Conservation (phyloP, 2,113 vertebrate species). For the Corythornis cristatus region DNA sequence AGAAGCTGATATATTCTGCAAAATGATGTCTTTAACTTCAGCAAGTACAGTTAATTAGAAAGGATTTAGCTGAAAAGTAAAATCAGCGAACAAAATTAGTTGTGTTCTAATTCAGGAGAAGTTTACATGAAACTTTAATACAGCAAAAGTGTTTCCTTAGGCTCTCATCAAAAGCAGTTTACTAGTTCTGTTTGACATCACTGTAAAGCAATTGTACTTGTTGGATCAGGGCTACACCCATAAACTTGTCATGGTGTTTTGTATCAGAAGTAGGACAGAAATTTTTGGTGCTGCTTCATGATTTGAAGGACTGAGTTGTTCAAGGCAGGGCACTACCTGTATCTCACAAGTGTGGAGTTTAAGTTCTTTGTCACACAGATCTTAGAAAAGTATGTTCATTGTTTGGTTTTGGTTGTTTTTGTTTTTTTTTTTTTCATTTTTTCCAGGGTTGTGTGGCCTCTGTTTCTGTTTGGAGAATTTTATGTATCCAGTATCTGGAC, state of each 20-base stretch:
- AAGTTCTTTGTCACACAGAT: neutral
- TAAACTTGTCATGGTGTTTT: neutral
- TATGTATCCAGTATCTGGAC: neutral
- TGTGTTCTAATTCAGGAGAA: no score
- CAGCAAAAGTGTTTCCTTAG: neutral
- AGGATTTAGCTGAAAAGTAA: no score
- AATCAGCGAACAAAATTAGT: no score
- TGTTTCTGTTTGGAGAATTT: neutral
- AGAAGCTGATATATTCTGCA: no score
- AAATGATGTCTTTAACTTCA: no score
- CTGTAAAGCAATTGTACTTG: neutral
- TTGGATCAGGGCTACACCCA: neutral
- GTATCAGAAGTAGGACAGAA: neutral
- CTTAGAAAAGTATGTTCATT: neutral
- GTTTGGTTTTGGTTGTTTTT: fast-evolving
- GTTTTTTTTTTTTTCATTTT: neutral
- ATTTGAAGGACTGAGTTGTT: neutral
- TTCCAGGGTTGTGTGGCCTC: neutral
- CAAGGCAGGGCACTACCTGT: neutral
- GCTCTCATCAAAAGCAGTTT: neutral
- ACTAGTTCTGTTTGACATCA: neutral
- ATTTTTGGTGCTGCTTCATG: neutral
- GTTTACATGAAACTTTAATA: neutral
- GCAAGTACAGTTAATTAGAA: no score
- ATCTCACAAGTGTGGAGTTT: neutral